These are phyloP conservation scores for Cairina moschata DNA, from an alignment of 2,113 vertebrate genomes.

Conservation along the genomic window DNA sequence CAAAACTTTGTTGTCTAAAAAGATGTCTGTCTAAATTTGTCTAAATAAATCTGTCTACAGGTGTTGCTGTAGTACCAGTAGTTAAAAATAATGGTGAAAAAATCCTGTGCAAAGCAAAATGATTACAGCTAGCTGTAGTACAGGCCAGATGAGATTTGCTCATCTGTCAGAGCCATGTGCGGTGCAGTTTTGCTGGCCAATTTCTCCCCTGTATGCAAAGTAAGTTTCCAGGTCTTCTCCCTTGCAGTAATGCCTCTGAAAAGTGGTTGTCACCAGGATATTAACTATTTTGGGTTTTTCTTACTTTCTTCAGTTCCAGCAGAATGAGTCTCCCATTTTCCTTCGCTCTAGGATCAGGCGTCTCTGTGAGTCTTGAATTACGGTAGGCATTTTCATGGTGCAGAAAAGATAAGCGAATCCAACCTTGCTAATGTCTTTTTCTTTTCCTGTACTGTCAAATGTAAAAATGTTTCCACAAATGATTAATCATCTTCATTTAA, in stretches of 20 bases:
- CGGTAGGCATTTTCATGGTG: neutral
- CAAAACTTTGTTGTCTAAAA: neutral
- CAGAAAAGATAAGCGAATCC: neutral
- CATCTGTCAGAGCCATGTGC: neutral
- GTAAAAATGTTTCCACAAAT: neutral
- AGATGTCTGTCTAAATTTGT: neutral
- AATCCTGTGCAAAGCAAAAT: neutral
- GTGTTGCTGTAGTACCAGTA: neutral
- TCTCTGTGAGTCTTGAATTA: neutral
- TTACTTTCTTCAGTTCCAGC: neutral
- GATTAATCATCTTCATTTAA: neutral
- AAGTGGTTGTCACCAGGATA: neutral
- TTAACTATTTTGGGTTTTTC: neutral
- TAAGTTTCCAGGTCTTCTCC: neutral
- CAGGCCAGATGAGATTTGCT: neutral
- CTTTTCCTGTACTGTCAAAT: conserved; percentile 3
- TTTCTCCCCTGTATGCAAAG: neutral
- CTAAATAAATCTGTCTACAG: neutral
- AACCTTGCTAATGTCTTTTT: neutral
- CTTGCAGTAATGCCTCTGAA: neutral
- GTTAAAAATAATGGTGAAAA: neutral
- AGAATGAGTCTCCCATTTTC: neutral
- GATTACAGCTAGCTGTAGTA: neutral
- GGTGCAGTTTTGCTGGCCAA: neutral
- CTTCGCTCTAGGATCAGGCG: neutral